Evolutionary conservation across 2,113 vertebrate species (phyloP), one percentile per base, ranked within the genome.

Genomic region (Aldabrachelys gigantea): DNA sequence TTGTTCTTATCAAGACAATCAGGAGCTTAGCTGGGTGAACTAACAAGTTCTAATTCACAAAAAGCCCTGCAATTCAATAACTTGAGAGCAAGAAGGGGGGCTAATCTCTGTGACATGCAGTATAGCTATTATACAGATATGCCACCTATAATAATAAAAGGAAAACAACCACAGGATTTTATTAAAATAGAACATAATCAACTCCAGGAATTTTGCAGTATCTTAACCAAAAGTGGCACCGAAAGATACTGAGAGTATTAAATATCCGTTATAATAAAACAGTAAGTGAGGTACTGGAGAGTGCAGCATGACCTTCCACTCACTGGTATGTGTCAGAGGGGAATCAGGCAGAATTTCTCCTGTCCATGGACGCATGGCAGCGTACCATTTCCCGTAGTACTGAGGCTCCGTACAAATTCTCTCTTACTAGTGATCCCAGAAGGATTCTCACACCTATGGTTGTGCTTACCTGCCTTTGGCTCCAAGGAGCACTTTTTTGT

Each of bases 401-500:
- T 47, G 41, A 78, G 41, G 24, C 24, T 47, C 38, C 80, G 7
- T 1, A 80, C 41, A 90, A 91, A 80, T 69, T 1, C 41, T 0
- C 6, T 84, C 24, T 35, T 83, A 25, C 8, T 0, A 0, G 25
- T 86, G 59, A 53, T 56, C 4, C 25, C 25, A 84, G 84, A 89
- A 85, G 11, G 24, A 85, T 80, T 94, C 85, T 94, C 80, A 93
- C 0, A 19, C 12, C 7, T 47, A 35, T 80, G 49, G 17, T 27
- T 47, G 12, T 47, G 12, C 24, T 38, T 10, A 2, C 11, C 25
- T 47, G 41, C 6, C 75, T 78, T 75, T 25, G 14, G 12, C 25
- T 78, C 41, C 38, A 90, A 38, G 24, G 81, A 93, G 78, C 93
- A 91, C 35, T 82, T 56, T 82, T 82, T n/a, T 93, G 89, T 89